These are phyloP conservation scores for Lagodon rhomboides DNA, from an alignment of 2,797 vertebrate species.

Conservation along the genomic window DNA sequence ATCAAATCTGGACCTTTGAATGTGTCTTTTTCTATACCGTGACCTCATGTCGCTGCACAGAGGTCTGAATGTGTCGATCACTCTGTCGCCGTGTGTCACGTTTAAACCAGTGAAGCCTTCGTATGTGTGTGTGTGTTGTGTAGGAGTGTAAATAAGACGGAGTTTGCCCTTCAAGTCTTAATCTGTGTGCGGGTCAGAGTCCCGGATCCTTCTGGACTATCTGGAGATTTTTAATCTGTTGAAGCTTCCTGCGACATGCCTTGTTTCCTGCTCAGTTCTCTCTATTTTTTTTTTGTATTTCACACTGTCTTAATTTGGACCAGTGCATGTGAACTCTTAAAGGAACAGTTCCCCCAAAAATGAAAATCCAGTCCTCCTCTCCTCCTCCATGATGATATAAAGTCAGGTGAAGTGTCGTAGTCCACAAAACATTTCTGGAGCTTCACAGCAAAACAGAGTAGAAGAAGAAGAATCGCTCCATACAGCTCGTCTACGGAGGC, in stretches of 20 bases:
- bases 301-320: conserved; percentile 13
- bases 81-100: neutral
- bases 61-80: conserved; percentile 22
- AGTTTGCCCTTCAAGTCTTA: conserved; percentile 35
- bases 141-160: conserved; percentile 24
- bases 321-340: conserved; percentile 15
- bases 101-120: conserved; percentile 52
- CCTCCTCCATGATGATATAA: too few relatives aligned
- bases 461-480: too few relatives aligned
- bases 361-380: too few relatives aligned
- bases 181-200: conserved; percentile 34
- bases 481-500: too few relatives aligned
- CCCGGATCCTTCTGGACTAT: conserved; percentile 17
- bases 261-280: conserved; percentile 5
- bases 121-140: conserved; percentile 18
- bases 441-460: too few relatives aligned
- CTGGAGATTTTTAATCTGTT: neutral
- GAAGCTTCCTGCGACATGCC: conserved; percentile 17
- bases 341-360: too few relatives aligned
- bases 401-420: too few relatives aligned
- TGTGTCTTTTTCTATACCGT: conserved; percentile 36
- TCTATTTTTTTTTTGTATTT: neutral
- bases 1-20: conserved; percentile 9
- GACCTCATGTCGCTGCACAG: conserved; percentile 18
- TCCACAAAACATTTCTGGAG: too few relatives aligned